Conservation (phyloP, 2,888 invertebrate genomes). For the Meteorus cinctellus region DNA sequence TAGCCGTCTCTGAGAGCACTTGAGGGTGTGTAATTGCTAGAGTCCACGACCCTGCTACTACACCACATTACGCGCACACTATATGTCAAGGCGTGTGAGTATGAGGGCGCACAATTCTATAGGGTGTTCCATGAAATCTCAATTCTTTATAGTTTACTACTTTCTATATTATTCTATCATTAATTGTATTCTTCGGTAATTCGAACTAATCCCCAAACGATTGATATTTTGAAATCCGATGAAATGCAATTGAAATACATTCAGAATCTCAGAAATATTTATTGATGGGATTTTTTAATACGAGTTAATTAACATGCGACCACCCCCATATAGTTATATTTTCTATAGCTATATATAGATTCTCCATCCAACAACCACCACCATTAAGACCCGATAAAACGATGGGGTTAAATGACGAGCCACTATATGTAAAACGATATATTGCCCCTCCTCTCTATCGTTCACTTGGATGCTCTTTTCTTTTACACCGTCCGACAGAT, state of each 20-base stretch:
- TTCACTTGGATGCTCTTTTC: conserved; percentile 71
- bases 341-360: neutral
- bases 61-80: conserved; percentile 65
- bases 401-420: conserved; percentile 70
- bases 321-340: conserved; percentile 36
- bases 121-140: conserved; percentile 58
- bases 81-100: conserved; percentile 57
- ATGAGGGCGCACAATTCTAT: conserved; percentile 56
- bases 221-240: too few relatives aligned
- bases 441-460: conserved; percentile 58
- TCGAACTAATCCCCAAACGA: too few relatives aligned
- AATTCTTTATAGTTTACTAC: conserved; percentile 38
- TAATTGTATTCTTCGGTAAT: neutral
- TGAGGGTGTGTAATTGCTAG: conserved; percentile 73
- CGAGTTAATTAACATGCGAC: neutral
- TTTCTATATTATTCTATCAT: neutral
- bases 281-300: neutral
- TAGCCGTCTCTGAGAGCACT: conserved; percentile 69
- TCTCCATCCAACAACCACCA: neutral
- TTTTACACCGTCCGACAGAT: conserved; percentile 54
- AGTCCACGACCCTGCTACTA: conserved; percentile 71
- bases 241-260: too few relatives aligned
- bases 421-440: conserved; percentile 65
- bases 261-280: too few relatives aligned
- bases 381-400: conserved; percentile 14